These are phyloP conservation scores for Emys orbicularis DNA, from an alignment of 2,797 vertebrate species.

Conservation along the genomic window DNA sequence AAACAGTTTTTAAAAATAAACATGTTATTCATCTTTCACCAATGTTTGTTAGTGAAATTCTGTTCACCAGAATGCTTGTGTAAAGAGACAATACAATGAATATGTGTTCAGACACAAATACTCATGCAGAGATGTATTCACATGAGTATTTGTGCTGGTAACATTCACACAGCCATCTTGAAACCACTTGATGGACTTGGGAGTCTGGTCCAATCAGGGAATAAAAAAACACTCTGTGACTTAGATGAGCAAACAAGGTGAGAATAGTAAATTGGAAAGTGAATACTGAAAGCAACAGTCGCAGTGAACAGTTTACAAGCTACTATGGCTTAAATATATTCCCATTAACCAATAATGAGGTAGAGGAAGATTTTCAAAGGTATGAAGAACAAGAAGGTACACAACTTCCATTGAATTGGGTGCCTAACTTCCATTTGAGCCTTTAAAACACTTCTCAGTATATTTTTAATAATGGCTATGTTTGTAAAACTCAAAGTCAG, in stretches of 20 bases:
- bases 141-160: not conserved
- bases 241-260: not conserved
- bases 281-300: not conserved
- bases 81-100: not conserved
- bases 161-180: not conserved
- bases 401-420: not conserved
- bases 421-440: not conserved
- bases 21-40: not conserved
- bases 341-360: not conserved
- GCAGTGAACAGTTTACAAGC: slow-evolving; percentile 19
- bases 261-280: slow-evolving; percentile 4
- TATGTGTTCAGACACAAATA: not conserved
- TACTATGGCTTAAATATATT: slow-evolving; percentile 14
- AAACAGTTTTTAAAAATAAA: slow-evolving; percentile 14
- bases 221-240: not conserved
- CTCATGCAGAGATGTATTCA: not conserved
- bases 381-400: not conserved
- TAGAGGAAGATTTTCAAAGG: not conserved
- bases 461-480: not conserved
- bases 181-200: not conserved
- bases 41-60: not conserved
- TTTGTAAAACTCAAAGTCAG: not conserved
- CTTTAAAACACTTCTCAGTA: not conserved
- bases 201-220: not conserved
- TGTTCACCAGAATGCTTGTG: slow-evolving; percentile 1